Conservation (phyloP, 2,113 vertebrate genomes). For the Microcebus murinus region DNA sequence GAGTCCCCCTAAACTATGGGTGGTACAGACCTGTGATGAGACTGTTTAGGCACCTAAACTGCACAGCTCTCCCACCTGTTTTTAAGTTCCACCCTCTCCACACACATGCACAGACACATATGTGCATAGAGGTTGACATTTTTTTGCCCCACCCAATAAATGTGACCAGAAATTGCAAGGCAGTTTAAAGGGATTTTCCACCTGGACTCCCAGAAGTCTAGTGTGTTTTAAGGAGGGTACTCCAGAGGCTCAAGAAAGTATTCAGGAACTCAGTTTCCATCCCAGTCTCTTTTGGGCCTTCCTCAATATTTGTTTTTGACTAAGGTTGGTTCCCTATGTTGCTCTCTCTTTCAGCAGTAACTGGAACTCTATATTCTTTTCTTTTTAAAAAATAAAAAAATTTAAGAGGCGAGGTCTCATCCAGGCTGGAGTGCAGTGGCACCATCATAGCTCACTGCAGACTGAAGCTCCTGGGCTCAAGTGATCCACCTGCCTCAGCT, state of each 20-base stretch:
- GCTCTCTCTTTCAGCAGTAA: background rate
- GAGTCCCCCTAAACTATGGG: background rate
- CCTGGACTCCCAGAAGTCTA: background rate
- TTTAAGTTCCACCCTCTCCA: background rate
- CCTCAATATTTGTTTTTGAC: background rate
- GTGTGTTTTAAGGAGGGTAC: background rate
- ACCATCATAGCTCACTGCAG: too few relatives aligned
- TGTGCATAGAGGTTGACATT: background rate
- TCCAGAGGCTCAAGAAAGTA: background rate
- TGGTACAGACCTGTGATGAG: background rate
- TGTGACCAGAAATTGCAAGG: background rate
- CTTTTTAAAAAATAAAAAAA: too few relatives aligned
- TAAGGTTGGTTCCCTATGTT: background rate
- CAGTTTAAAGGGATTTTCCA: background rate
- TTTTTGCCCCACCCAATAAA: background rate
- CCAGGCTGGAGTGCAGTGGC: too few relatives aligned
- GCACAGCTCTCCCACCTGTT: background rate
- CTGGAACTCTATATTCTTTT: background rate
- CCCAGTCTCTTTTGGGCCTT: background rate
- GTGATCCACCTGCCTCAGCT: too few relatives aligned
- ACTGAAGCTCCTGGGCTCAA: too few relatives aligned
- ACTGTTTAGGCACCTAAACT: background rate
- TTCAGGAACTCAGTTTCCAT: background rate
- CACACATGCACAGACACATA: background rate
- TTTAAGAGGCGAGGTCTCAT: too few relatives aligned